These are phyloP conservation scores for Melieria crassipennis DNA, from an alignment of 2,888 invertebrate genomes.

Conservation along the genomic window DNA sequence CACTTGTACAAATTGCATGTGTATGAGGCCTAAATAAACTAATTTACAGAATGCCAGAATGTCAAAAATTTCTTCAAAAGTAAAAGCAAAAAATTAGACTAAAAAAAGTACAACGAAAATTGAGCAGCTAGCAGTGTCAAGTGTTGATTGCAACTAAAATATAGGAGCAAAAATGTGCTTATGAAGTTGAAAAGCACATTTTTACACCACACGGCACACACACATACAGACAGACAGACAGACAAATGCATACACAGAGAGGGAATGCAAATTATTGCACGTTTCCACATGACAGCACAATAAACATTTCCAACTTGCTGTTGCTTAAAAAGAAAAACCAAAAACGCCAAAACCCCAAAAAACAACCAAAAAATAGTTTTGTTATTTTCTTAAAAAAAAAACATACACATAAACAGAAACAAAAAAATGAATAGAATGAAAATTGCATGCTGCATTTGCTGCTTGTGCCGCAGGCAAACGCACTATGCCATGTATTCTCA, in stretches of 20 bases:
- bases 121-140: no score
- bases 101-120: no score
- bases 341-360: slow-evolving; percentile 5
- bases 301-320: slow-evolving; percentile 18
- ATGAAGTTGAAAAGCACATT: no score
- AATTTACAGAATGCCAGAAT: no score
- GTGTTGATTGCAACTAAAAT: no score
- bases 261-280: slow-evolving; percentile 40
- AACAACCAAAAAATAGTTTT: slow-evolving; percentile 5
- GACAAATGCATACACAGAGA: slow-evolving; percentile 9
- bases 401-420: not conserved
- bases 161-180: no score
- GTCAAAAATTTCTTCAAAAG: no score
- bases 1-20: no score
- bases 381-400: not conserved
- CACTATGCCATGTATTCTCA: not conserved
- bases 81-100: no score
- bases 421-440: not conserved
- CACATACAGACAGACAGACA: not conserved
- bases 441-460: no score
- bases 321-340: not conserved
- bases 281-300: slow-evolving; percentile 41
- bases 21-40: no score
- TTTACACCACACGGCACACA: no score
- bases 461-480: not conserved